Conservation (phyloP, 2,888 invertebrate genomes). For the Eilema caniola region DNA sequence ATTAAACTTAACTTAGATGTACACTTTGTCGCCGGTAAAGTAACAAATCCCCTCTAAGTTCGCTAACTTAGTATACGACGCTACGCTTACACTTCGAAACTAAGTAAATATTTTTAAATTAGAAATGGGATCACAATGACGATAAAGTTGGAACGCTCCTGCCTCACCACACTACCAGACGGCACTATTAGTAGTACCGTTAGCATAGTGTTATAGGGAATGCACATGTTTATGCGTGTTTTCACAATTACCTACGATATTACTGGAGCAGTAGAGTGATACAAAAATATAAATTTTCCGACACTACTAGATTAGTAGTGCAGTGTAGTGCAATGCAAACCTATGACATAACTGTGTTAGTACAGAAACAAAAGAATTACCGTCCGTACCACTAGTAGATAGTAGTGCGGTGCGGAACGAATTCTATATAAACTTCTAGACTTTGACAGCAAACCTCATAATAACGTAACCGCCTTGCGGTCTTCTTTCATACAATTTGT, state of each 20-base stretch:
- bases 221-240: no score
- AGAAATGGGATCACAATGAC: background rate
- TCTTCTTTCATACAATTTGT: background rate
- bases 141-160: background rate
- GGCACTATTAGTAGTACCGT: no score
- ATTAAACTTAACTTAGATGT: conserved; percentile 34
- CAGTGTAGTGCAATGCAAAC: no score
- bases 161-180: no score
- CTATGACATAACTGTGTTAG: no score
- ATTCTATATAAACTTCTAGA: background rate
- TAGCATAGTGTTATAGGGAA: no score
- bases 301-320: no score
- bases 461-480: background rate
- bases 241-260: no score
- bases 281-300: no score
- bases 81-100: conserved; percentile 21
- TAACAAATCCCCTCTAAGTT: conserved; percentile 44
- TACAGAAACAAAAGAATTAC: no score
- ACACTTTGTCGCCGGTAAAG: conserved; percentile 29
- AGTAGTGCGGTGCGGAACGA: background rate
- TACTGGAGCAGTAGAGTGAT: no score
- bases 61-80: conserved; percentile 25
- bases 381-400: no score
- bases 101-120: conserved; percentile 28
- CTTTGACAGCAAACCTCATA: background rate